A percentile compares a stretch with the other conserved stretches of the same genome.
Evolutionary conservation across 2,113 vertebrate genomes (phyloP).

Genomic region (Megaceryle torquata): DNA sequence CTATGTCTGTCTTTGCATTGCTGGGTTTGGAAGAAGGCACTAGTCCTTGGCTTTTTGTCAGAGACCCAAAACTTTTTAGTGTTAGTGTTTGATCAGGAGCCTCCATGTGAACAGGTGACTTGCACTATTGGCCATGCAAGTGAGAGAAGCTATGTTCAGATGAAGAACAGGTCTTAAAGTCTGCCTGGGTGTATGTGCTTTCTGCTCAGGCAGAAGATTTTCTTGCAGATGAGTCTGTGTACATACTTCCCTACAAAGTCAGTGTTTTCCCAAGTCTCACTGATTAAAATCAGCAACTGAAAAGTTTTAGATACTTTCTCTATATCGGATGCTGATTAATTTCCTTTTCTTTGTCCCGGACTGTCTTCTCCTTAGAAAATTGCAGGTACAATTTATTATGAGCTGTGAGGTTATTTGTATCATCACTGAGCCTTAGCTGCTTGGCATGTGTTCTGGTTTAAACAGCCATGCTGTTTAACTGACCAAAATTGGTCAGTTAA

Average conservation of each 20-base stretch:
- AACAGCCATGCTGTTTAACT: neutral
- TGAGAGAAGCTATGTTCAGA: neutral
- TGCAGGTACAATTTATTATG: neutral
- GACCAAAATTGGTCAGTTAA: neutral
- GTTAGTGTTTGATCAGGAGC: neutral
- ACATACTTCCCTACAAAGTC: neutral
- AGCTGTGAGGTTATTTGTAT: neutral
- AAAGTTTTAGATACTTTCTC: neutral
- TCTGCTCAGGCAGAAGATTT: neutral
- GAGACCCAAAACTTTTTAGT: neutral
- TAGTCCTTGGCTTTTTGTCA: neutral
- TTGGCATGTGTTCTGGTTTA: neutral
- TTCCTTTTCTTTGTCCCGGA: neutral
- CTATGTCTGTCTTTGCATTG: neutral
- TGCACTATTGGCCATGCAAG: neutral
- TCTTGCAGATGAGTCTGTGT: neutral
- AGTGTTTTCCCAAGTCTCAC: neutral
- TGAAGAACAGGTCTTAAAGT: neutral
- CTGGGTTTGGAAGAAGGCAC: neutral
- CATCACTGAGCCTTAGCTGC: neutral
- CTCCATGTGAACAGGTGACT: neutral
- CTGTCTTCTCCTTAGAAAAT: neutral
- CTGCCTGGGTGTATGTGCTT: neutral
- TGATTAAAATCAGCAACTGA: neutral
- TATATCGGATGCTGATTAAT: neutral